Conservation (phyloP, 2,888 invertebrate species). For the Caenorhabditis sinica region DNA sequence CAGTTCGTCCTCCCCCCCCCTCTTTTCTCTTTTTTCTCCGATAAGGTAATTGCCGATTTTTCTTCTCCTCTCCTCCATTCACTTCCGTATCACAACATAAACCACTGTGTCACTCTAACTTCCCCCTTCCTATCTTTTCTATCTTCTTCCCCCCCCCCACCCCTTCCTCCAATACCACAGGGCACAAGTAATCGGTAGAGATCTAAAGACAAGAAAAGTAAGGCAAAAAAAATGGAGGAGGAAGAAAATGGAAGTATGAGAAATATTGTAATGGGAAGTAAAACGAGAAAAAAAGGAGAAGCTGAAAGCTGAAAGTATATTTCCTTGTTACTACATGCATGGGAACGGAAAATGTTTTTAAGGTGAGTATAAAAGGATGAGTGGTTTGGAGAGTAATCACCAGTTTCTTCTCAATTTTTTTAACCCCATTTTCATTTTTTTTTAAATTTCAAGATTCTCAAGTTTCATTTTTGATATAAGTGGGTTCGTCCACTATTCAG, state of each 20-base stretch:
- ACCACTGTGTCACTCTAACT: too few species aligned
- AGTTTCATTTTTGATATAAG: too few species aligned
- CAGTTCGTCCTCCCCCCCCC: too few species aligned
- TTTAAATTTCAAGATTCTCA: neutral
- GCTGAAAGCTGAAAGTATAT: neutral
- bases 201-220: too few species aligned
- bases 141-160: neutral
- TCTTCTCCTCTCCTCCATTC: neutral
- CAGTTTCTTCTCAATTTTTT: too few species aligned
- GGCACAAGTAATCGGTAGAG: too few species aligned
- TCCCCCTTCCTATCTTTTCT: neutral
- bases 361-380: neutral
- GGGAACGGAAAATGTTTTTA: conserved; percentile 2
- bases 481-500: too few species aligned
- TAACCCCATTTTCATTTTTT: neutral
- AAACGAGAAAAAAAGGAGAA: too few species aligned
- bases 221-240: neutral
- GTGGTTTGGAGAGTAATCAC: neutral
- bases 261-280: neutral
- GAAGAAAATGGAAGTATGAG: neutral
- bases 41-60: neutral
- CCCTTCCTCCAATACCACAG: too few species aligned
- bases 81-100: conserved; percentile 10
- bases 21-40: too few species aligned
- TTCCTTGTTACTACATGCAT: conserved; percentile 18